Evolutionary conservation across 2,888 invertebrate species (phyloP).

Genomic region (Sesia apiformis): DNA sequence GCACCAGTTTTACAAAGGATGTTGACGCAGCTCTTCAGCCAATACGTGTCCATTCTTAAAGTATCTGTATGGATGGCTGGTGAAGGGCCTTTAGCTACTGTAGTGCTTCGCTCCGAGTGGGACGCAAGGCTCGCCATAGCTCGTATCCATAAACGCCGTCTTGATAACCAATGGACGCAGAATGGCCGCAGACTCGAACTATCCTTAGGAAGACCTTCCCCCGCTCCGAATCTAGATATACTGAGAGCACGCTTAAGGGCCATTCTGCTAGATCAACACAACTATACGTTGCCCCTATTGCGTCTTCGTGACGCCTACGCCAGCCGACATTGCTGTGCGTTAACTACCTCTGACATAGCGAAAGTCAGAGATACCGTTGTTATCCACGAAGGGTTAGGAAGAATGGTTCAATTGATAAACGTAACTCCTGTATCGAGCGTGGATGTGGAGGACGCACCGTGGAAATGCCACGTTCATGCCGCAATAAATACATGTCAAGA

Average conservation of each 20-base stretch:
- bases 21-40: slow-evolving; percentile 52
- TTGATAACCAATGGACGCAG: slow-evolving; percentile 73
- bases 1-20: slow-evolving; percentile 45
- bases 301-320: slow-evolving; percentile 89
- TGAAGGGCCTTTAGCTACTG: slow-evolving; percentile 77
- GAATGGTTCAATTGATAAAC: slow-evolving; percentile 57
- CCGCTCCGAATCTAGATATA: slow-evolving; percentile 77
- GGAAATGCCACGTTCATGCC: slow-evolving; percentile 71
- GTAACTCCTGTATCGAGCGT: slow-evolving; percentile 40
- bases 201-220: slow-evolving; percentile 76
- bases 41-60: slow-evolving; percentile 48
- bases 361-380: slow-evolving; percentile 83
- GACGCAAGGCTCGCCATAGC: slow-evolving; percentile 86
- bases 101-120: slow-evolving; percentile 80
- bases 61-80: slow-evolving; percentile 53
- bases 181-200: slow-evolving; percentile 84
- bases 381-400: slow-evolving; percentile 56
- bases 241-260: slow-evolving; percentile 81
- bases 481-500: slow-evolving; percentile 41
- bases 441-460: slow-evolving; percentile 60
- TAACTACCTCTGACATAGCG: slow-evolving; percentile 81
- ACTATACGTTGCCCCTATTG: slow-evolving; percentile 83
- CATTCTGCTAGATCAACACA: slow-evolving; percentile 84
- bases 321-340: slow-evolving; percentile 83
- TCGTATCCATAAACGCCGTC: slow-evolving; percentile 86